These are phyloP conservation scores for Cremastinae sp. DNA, from an alignment of 2,888 invertebrate species.

Conservation along the genomic window DNA sequence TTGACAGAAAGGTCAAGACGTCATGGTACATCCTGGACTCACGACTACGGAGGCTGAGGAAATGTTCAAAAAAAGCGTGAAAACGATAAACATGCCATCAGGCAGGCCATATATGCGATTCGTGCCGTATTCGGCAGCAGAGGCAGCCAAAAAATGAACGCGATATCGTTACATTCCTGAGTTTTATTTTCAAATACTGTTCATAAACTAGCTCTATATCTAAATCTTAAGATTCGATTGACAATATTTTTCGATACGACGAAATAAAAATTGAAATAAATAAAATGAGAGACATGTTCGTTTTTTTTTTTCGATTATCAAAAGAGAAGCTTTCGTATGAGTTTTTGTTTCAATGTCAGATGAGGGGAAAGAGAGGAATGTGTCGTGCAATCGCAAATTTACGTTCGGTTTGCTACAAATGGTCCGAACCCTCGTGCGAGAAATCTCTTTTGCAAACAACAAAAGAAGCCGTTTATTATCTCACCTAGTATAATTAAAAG, in stretches of 20 bases:
- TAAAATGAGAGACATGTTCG: background rate
- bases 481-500: slow-evolving; percentile 80
- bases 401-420: slow-evolving; percentile 4
- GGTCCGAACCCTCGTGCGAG: slow-evolving; percentile 14
- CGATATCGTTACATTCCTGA: slow-evolving; percentile 60
- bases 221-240: slow-evolving; percentile 46
- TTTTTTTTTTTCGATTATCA: slow-evolving; percentile 24
- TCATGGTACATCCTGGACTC: slow-evolving; percentile 94
- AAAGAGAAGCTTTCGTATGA: slow-evolving; percentile 50
- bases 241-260: slow-evolving; percentile 48
- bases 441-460: slow-evolving; percentile 77
- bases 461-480: slow-evolving; percentile 80
- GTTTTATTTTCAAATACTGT: slow-evolving; percentile 54
- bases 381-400: background rate
- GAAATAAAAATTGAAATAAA: slow-evolving; percentile 32
- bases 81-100: slow-evolving; percentile 89
- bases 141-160: slow-evolving; percentile 36
- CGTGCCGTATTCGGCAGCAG: slow-evolving; percentile 83
- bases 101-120: slow-evolving; percentile 91
- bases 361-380: slow-evolving; percentile 3
- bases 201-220: slow-evolving; percentile 53
- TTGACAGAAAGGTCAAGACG: slow-evolving; percentile 89
- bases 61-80: slow-evolving; percentile 88
- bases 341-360: slow-evolving; percentile 35
- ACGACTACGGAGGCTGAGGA: slow-evolving; percentile 85